A percentile compares a stretch with the other conserved stretches of the same genome.
Evolutionary conservation across 2,888 invertebrate species (phyloP).

Genomic region (Syritta pipiens): DNA sequence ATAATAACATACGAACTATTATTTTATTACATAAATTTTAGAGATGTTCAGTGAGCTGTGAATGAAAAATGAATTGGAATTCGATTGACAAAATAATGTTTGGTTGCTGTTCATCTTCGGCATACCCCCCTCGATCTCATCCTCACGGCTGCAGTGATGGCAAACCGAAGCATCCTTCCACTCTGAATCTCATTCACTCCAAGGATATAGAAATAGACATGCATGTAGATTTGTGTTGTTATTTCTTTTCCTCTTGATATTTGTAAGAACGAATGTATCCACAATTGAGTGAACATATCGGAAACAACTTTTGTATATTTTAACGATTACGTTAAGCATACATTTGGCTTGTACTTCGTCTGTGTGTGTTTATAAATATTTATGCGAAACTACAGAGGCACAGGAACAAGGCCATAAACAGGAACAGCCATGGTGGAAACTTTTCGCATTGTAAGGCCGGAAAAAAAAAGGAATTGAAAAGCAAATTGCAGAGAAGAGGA

Average conservation of each 20-base stretch:
- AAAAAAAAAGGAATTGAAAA: slow-evolving; percentile 1
- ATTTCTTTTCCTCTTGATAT: slow-evolving; percentile 42
- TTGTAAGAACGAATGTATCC: slow-evolving; percentile 44
- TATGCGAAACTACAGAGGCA: slow-evolving; percentile 55
- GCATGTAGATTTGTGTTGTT: slow-evolving; percentile 62
- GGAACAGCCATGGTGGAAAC: slow-evolving; percentile 44
- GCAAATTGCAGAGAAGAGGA: background rate
- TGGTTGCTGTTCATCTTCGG: slow-evolving; percentile 64
- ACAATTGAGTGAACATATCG: slow-evolving; percentile 61
- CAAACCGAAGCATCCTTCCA: slow-evolving; percentile 36
- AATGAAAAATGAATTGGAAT: slow-evolving; percentile 78
- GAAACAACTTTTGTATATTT: slow-evolving; percentile 68
- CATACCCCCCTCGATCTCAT: slow-evolving; percentile 10
- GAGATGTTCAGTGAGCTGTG: slow-evolving; percentile 75
- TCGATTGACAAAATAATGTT: slow-evolving; percentile 76
- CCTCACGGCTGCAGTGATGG: slow-evolving; percentile 38
- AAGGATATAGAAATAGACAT: slow-evolving; percentile 58
- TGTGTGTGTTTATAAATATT: slow-evolving; percentile 64
- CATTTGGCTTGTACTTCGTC: slow-evolving; percentile 22
- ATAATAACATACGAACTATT: slow-evolving; percentile 69
- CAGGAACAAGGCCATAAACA: slow-evolving; percentile 56
- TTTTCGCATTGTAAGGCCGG: slow-evolving; percentile 47
- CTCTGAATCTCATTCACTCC: slow-evolving; percentile 44
- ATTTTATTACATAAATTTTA: slow-evolving; percentile 72
- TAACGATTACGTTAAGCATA: slow-evolving; percentile 60